Evolutionary conservation across 2,797 vertebrate species (phyloP).

Genomic region (Potorous gilbertii): DNA sequence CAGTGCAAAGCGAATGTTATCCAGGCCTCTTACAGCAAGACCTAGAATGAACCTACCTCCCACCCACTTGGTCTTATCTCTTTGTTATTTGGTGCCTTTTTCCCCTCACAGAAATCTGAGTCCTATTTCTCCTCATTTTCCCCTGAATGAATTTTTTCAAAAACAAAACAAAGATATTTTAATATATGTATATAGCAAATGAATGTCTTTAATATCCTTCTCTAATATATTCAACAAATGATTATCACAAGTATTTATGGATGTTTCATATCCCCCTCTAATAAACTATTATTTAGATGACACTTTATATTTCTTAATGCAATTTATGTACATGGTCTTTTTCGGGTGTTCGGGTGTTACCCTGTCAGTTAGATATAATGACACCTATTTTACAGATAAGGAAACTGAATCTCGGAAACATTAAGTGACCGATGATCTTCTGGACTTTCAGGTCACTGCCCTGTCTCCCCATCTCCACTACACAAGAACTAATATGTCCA

Average conservation of each 20-base stretch:
- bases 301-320: background rate
- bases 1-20: slow-evolving; percentile 74
- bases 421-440: background rate
- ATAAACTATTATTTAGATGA: background rate
- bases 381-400: background rate
- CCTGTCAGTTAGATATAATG: background rate
- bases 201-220: background rate
- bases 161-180: slow-evolving; percentile 54
- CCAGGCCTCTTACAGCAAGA: slow-evolving; percentile 75
- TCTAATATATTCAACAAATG: background rate
- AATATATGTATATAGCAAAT: background rate
- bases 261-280: background rate
- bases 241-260: background rate
- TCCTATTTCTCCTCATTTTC: slow-evolving; percentile 56
- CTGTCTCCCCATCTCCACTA: background rate
- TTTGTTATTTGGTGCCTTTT: slow-evolving; percentile 22
- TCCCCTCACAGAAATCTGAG: slow-evolving; percentile 67
- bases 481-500: background rate
- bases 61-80: slow-evolving; percentile 54
- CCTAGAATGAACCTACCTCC: slow-evolving; percentile 81
- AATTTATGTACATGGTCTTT: background rate
- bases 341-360: background rate
- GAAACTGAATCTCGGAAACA: background rate
- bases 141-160: slow-evolving; percentile 34
- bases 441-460: background rate